Percentiles rank a stretch among this genome's conserved stretches.
Conservation (phyloP, 1,140 invertebrate species). For the Dufourea novaeangliae region DNA sequence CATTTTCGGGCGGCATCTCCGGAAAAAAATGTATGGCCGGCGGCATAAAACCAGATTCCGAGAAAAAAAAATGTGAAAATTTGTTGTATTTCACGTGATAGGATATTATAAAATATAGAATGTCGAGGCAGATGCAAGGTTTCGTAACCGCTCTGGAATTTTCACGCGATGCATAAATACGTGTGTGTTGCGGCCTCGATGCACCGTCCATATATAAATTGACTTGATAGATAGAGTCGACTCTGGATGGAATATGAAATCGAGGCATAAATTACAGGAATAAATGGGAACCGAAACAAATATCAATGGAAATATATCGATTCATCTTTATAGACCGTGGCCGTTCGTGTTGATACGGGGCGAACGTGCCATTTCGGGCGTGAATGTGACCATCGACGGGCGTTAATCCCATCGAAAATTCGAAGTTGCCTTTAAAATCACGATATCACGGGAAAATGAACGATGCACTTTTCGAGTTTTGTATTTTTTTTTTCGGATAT, state of each 20-base stretch:
- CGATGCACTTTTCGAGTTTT: background rate
- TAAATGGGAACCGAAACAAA: slow-evolving; percentile 23
- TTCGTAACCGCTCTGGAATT: slow-evolving; percentile 10
- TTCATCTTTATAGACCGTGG: background rate
- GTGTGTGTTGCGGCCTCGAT: background rate
- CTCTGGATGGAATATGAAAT: slow-evolving; percentile 28
- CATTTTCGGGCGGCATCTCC: background rate
- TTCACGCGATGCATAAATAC: slow-evolving; percentile 16
- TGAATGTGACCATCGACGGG: background rate
- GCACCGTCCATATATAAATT: slow-evolving; percentile 21
- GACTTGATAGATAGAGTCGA: slow-evolving; percentile 23
- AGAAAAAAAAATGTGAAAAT: background rate
- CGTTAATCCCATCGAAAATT: slow-evolving; percentile 8
- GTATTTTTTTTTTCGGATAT: background rate
- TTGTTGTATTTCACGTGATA: background rate
- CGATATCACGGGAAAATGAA: background rate
- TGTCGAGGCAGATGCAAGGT: no score
- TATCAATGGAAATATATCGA: slow-evolving; percentile 30
- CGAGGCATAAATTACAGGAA: slow-evolving; percentile 31
- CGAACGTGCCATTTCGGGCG: no score
- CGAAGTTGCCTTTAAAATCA: background rate
- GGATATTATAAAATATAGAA: slow-evolving; percentile 14
- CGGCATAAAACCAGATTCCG: background rate
- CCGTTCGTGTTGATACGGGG: background rate
- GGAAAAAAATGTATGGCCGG: background rate